Evolutionary conservation across 2,888 invertebrate genomes (phyloP).

Genomic region (Philereme transversata): DNA sequence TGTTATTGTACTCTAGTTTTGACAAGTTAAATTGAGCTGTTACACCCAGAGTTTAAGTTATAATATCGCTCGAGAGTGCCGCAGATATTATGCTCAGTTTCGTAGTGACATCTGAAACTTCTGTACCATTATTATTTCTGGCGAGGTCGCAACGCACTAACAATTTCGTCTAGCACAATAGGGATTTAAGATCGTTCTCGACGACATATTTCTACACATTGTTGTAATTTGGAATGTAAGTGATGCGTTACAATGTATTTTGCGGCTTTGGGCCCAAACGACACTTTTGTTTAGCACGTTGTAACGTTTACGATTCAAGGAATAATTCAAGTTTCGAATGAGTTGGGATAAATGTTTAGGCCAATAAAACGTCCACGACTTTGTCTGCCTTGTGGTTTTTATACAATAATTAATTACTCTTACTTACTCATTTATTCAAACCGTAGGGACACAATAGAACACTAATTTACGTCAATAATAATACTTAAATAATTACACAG

Average conservation of each 20-base stretch:
- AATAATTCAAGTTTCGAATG: conserved; percentile 22
- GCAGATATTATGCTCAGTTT: not conserved
- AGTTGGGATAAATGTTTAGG: conserved; percentile 2
- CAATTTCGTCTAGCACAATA: conserved; percentile 44
- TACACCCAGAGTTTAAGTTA: not conserved
- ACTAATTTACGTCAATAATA: too few relatives aligned
- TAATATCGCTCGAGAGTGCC: not conserved
- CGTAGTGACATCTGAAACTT: too few relatives aligned
- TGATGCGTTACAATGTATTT: conserved; percentile 41
- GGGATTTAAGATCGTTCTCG: conserved; percentile 38
- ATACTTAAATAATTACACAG: too few relatives aligned
- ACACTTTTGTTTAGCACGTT: conserved; percentile 10
- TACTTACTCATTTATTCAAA: too few relatives aligned
- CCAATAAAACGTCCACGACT: too few relatives aligned
- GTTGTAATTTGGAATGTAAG: conserved; percentile 48
- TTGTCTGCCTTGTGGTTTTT: too few relatives aligned
- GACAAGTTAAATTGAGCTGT: not conserved
- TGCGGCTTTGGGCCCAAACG: conserved; percentile 28
- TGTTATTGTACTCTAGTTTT: not conserved
- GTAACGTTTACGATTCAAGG: conserved; percentile 17
- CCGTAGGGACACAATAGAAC: too few relatives aligned
- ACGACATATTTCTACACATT: conserved; percentile 48
- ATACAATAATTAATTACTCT: too few relatives aligned
- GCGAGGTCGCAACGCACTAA: conserved; percentile 28
- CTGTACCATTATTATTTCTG: not conserved